Evolutionary conservation across 2,797 vertebrate genomes (phyloP), one percentile per base, ranked within the genome.

Genomic region (Acipenser oxyrinchus): DNA sequence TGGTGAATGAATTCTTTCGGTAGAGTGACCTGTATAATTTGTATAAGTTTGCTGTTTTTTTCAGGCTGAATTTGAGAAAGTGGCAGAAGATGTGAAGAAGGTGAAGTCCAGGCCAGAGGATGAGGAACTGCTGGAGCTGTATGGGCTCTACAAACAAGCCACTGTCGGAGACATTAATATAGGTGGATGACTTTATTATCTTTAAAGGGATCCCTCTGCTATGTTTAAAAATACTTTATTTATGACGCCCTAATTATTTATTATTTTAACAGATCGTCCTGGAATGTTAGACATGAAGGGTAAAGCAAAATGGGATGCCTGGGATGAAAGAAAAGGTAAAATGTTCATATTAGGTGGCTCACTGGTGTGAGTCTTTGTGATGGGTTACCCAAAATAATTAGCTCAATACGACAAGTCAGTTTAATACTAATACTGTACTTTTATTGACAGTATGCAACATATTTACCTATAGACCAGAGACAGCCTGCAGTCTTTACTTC

Each of bases 271-370:
- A 99, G 95, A 88, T 2, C 91, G 82, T 76, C 93, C 94, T 49
- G 92, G 85, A 70, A 75, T 89, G 69, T 1, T 89, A 60, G 93
- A 98, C 74, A 23, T 91, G 11, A 97, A 94, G 83, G 94, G 89
- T 70, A 95, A 93, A 83, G 92, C 91, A 72, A 99, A 98, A 71
- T 98, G 96, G 95, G 93, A 96, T 0, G 91, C 93, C 0, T 98
- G 95, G 95, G 89, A 88, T 75, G 85, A 86, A 68, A 91, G 89
- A 76, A 94, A 95, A 93, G 95, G 95, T 99, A 80, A 75, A 6
- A 8, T 50, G 37, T 5, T 37, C 37, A 37, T 37, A 4, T 37
- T 37, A 37, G 37, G 37, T 37, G 37, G 37, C 37, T 37, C 37
- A 37, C 37, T 37, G 37, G 37, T 37, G 37, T 37, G 37, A 37